Conservation (phyloP, 2,797 vertebrate genomes). For the Diplodus puntazzo region DNA sequence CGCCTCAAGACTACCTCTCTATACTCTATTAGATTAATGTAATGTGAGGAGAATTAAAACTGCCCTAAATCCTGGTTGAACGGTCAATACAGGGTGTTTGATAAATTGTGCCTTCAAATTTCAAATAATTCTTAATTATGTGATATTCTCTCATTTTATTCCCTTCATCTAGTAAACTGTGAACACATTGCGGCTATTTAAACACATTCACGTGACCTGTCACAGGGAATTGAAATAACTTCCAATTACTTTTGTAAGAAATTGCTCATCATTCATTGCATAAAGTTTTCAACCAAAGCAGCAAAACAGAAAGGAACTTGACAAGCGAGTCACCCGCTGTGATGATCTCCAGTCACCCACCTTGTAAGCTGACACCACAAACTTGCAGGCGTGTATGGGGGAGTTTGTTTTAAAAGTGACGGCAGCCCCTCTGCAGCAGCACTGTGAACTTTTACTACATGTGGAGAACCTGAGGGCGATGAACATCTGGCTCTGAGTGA, state of each 20-base stretch:
- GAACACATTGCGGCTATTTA: not conserved
- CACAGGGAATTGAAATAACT: not conserved
- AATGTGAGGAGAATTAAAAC: not conserved
- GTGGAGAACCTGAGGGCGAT: conserved; percentile 45
- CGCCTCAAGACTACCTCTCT: too few species aligned
- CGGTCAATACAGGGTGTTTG: too few species aligned
- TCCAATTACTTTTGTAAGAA: not conserved
- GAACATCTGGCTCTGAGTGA: conserved; percentile 66
- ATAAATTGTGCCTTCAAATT: too few species aligned
- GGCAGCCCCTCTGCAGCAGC: conserved; percentile 28
- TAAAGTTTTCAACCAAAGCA: not conserved
- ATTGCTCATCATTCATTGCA: not conserved
- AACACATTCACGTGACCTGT: not conserved
- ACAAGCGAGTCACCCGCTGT: not conserved
- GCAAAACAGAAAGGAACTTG: not conserved
- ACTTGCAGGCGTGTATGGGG: conserved; percentile 54
- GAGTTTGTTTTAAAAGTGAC: conserved; percentile 49
- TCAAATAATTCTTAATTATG: too few species aligned
- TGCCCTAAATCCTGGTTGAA: not conserved
- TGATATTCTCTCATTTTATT: not conserved
- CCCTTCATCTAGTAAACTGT: not conserved
- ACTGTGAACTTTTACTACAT: conserved; percentile 25
- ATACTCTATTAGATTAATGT: not conserved
- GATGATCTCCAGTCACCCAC: not conserved
- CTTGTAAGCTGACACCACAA: conserved; percentile 75